These are phyloP conservation scores for Acrobasis repandana DNA, from an alignment of 2,888 invertebrate species.

Conservation along the genomic window DNA sequence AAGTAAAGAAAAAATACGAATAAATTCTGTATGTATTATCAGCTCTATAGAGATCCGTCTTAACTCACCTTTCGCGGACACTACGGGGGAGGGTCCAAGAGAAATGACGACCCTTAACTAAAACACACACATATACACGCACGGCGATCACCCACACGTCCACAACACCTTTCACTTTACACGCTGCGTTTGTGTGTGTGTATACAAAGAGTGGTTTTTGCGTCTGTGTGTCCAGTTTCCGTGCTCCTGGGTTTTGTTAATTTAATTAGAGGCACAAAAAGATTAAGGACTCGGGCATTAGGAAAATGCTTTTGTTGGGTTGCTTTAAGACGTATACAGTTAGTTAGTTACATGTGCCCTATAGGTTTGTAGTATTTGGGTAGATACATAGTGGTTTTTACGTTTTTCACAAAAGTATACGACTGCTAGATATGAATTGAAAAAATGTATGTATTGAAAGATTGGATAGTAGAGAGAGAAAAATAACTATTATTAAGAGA, in stretches of 20 bases:
- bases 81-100: constrained; percentile 83
- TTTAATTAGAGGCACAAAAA: constrained; percentile 83
- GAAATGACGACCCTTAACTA: constrained; percentile 84
- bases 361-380: neutral
- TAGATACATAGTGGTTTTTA: neutral
- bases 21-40: constrained; percentile 38
- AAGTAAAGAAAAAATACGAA: no score
- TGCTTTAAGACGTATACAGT: constrained; percentile 40
- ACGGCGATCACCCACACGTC: constrained; percentile 62
- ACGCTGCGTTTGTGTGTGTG: constrained; percentile 41
- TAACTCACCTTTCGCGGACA: constrained; percentile 83
- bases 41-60: constrained; percentile 61
- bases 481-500: no score
- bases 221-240: constrained; percentile 78
- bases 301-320: constrained; percentile 71
- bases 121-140: constrained; percentile 77
- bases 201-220: constrained; percentile 42
- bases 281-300: constrained; percentile 80
- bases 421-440: no score
- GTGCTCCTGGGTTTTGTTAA: constrained; percentile 80
- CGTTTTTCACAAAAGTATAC: no score
- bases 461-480: no score
- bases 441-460: no score
- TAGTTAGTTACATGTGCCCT: constrained; percentile 1
- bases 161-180: constrained; percentile 47